Evolutionary conservation across 2,113 vertebrate genomes (phyloP), one percentile per base, ranked within the genome.

Genomic region (Anguilla rostrata): DNA sequence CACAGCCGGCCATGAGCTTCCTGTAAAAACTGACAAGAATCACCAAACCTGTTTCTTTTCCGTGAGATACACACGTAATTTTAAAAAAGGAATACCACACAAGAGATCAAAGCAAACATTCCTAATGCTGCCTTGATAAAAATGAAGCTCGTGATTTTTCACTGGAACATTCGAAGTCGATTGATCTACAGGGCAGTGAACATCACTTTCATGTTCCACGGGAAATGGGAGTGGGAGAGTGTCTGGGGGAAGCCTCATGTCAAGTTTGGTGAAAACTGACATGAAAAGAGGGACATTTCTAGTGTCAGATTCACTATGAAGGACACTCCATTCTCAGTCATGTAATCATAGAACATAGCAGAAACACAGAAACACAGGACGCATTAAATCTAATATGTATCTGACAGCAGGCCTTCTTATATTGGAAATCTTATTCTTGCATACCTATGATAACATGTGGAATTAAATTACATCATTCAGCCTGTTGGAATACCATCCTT

Each of bases 341-440:
- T 39, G 29, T 60, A 66, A 41, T 81, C 56, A 41, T 53, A 86
- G n/a, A 81, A 87, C 26, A 75, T 34, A 75, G 71, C 7, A 34
- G 71, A 75, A 78, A 80, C 84, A 85, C 63, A 89, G 90, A 90
- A 89, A 88, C 86, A 87, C 12, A 39, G 84, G n/a, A 34, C 12
- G 26, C 71, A 75, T 75, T n/a, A 75, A 75, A 75, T 75, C 71
- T 29, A 75, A 75, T 75, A 75, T 75, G 71, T 26, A 34, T 75
- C 71, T 75, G 71, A 75, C 34, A n/a, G 5, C 11, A 12, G 71
- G 26, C n/a, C 71, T 29, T 75, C 71, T 12, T 75, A 75, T 75
- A 75, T 34, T 75, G 71, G n/a, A 75, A 75, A 75, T 34, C 71
- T 75, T 34, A 75, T 75, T 75, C 26, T 75, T 75, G 71, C 71